Evolutionary conservation across 2,888 invertebrate species (phyloP), one percentile per base, ranked within the genome.

Genomic region (Andrena camellia): DNA sequence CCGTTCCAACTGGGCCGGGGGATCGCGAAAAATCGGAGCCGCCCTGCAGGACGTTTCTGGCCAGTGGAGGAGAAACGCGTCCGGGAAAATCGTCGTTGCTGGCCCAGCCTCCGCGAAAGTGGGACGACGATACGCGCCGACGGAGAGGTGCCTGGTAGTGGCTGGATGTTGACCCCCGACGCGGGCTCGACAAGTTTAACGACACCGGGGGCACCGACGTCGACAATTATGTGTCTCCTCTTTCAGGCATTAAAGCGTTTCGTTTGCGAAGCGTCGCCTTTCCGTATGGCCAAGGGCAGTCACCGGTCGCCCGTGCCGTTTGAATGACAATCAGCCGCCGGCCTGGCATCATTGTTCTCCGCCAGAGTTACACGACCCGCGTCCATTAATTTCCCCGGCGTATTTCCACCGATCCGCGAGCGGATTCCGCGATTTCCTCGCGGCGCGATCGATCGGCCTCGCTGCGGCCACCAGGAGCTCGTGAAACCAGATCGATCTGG

Each of bases 161-260:
- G 4, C 63, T 66, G 57, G 71, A 81, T 81, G 72, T 57, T 78
- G 81, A 82, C 85, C 85, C 78, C 72, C 63, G 81, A 63, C 80
- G 48, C 29, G 48, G 71, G 60, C 74, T 82, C 74, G 68, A 87
- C 85, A 75, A 85, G 86, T 87, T 86, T 86, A 86, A 86, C 71
- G 87, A 86, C 87, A 87, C 87, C 74, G 63, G 20, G 70, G 69
- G 81, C 73, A 72, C 57, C 67, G 78, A 73, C 68, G 31, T 52
- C 82, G 88, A 69, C 88, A 86, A 86, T 88, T 88, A 88, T 80
- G 84, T 86, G 84, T 86, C 84, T 72, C 77, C 70, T 79, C 60
- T 67, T 67, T 70, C 78, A 81, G 83, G 68, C 85, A 76, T 85
- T 85, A 74, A 81, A 85, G 64, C 83, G 84, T 82, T 86, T 86